These are phyloP conservation scores for Hyposoter didymator DNA, from an alignment of 2,888 invertebrate species.

Conservation along the genomic window DNA sequence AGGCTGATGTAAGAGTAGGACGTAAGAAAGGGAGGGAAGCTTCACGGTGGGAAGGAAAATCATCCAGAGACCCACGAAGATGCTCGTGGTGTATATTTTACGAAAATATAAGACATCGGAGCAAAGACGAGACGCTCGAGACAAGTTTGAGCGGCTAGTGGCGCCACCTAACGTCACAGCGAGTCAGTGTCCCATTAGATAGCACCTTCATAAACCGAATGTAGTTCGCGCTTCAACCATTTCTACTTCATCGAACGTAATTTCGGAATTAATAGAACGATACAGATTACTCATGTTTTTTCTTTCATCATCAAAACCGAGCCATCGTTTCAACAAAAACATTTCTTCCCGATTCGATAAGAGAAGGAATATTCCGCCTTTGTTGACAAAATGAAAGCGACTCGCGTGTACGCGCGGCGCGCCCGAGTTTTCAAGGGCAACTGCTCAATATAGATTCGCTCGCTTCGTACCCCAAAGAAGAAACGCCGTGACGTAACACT, in stretches of 20 bases:
- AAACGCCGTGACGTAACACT: slow-evolving; percentile 36
- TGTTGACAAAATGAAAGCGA: background rate
- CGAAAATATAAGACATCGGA: background rate
- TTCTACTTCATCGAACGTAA: background rate
- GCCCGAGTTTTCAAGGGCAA: slow-evolving; percentile 42
- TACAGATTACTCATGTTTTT: background rate
- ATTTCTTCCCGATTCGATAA: background rate
- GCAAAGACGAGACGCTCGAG: background rate
- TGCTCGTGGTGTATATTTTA: background rate
- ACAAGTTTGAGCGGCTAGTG: background rate
- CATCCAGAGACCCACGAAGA: background rate
- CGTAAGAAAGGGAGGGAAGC: background rate
- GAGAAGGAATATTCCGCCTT: background rate
- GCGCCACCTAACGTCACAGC: background rate
- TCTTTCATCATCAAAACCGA: background rate
- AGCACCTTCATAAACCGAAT: background rate
- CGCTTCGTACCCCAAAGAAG: slow-evolving; percentile 21
- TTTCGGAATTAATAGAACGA: background rate
- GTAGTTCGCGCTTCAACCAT: background rate
- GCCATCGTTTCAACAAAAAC: background rate
- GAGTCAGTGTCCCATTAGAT: background rate
- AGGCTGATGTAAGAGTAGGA: slow-evolving; percentile 1
- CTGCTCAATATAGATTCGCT: slow-evolving; percentile 12
- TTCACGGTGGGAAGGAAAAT: background rate
- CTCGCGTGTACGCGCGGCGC: background rate